These are phyloP conservation scores for Epirrita christyi DNA, from an alignment of 2,888 invertebrate species.

Conservation along the genomic window DNA sequence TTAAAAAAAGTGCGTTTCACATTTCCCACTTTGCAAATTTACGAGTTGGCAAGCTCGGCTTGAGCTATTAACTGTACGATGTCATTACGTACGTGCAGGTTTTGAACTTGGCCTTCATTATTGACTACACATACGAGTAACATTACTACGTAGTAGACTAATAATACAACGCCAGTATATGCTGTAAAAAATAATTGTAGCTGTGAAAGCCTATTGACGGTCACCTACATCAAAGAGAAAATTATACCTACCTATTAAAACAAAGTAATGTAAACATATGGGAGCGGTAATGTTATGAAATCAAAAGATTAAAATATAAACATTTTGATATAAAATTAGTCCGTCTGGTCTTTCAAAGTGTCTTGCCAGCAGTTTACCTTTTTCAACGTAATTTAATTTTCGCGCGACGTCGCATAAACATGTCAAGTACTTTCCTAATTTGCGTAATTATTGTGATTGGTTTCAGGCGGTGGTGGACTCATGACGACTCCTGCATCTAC, in stretches of 20 bases:
- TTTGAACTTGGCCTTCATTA: constrained; percentile 41
- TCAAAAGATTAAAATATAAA: constrained; percentile 13
- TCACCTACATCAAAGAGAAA: constrained; percentile 22
- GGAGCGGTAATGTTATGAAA: constrained; percentile 10
- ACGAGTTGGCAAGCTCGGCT: constrained; percentile 39
- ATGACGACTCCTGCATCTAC: constrained; percentile 95
- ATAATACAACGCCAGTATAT: constrained; percentile 15
- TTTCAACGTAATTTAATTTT: constrained; percentile 8
- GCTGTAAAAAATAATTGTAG: not conserved
- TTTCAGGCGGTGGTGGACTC: constrained; percentile 95
- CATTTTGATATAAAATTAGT: constrained; percentile 17
- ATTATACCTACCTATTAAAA: constrained; percentile 5
- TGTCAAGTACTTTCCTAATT: constrained; percentile 19
- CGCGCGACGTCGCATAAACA: constrained; percentile 10
- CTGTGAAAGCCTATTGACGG: constrained; percentile 21
- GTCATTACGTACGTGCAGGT: constrained; percentile 37
- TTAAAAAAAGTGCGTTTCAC: constrained; percentile 34
- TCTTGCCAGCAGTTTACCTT: constrained; percentile 6
- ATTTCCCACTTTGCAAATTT: constrained; percentile 37
- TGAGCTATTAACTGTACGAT: constrained; percentile 37
- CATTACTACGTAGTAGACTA: constrained; percentile 13
- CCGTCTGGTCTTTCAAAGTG: constrained; percentile 5
- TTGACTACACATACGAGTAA: constrained; percentile 22
- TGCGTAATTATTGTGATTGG: constrained; percentile 31
- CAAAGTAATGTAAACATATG: constrained; percentile 8